phyloP scores from a whole-genome alignment of 2,113 vertebrate species.

The Oreochromis spilurus region DNA sequence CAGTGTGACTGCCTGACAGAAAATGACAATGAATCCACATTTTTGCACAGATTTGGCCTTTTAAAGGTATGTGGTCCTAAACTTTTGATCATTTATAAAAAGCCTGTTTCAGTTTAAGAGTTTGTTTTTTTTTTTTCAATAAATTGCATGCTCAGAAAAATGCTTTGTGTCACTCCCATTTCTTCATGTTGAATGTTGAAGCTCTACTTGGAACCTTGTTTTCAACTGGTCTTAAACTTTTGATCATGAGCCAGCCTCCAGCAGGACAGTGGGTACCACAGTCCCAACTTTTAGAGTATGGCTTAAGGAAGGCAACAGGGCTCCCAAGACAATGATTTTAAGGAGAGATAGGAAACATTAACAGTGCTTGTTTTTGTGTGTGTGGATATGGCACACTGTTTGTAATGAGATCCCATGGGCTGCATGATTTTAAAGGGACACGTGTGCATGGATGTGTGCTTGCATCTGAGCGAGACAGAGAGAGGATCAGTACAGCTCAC shows the following conservation, averaged over 20 bases:
- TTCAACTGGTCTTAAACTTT: not conserved
- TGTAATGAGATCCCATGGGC: conserved; percentile 41
- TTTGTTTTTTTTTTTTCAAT: not conserved
- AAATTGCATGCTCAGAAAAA: not conserved
- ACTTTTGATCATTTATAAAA: too few species aligned
- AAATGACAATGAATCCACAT: too few species aligned
- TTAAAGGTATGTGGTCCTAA: too few species aligned
- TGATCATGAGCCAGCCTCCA: not conserved
- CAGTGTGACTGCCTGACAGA: too few species aligned
- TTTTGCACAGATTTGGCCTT: too few species aligned
- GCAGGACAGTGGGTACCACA: not conserved
- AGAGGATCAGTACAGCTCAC: not conserved
- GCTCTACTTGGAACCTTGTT: not conserved
- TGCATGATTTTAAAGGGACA: conserved; percentile 1
- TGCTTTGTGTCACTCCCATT: not conserved
- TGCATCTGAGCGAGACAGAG: not conserved
- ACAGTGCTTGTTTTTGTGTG: conserved; percentile 30
- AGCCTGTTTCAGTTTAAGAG: too few species aligned
- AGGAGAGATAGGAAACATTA: not conserved
- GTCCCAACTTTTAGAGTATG: not conserved
- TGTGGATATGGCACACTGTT: conserved; percentile 13
- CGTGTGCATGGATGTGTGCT: not conserved
- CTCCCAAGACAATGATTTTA: not conserved
- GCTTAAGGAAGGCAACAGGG: not conserved
- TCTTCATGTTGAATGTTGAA: not conserved